Evolutionary conservation across 2,888 invertebrate species (phyloP).

Genomic region (Stenodera caucasica): DNA sequence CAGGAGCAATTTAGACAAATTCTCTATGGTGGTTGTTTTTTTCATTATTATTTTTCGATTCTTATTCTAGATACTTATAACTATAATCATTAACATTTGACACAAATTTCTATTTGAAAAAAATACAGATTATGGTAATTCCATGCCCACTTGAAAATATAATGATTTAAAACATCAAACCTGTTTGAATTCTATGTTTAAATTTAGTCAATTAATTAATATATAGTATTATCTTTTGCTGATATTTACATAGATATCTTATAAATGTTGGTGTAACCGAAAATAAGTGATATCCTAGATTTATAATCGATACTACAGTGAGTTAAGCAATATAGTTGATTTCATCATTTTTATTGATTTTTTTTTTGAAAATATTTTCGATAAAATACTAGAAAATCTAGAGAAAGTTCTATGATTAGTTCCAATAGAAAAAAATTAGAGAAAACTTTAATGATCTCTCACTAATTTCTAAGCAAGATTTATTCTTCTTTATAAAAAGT

Average conservation of each 20-base stretch:
- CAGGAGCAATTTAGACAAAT: neutral
- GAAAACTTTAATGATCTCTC: neutral
- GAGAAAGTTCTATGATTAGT: neutral
- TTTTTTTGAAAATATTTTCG: neutral
- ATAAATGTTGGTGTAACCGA: no score
- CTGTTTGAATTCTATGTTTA: slow-evolving; percentile 19
- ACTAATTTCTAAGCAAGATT: neutral
- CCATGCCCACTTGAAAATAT: slow-evolving; percentile 16
- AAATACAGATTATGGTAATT: slow-evolving; percentile 23
- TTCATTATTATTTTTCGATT: neutral
- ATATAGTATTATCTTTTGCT: no score
- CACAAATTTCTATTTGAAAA: slow-evolving; percentile 21
- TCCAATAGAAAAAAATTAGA: neutral
- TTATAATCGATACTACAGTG: no score
- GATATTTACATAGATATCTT: neutral
- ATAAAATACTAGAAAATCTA: neutral
- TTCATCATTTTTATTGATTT: neutral
- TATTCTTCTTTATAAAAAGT: no score
- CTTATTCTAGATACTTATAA: neutral
- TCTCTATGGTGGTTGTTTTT: neutral
- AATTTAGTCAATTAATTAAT: neutral
- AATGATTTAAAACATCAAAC: slow-evolving; percentile 25
- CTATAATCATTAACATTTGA: slow-evolving; percentile 17
- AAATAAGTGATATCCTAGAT: no score
- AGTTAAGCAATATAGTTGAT: no score